Percentiles rank a stretch among this genome's conserved stretches.
Evolutionary conservation across 1,140 invertebrate species (phyloP).

Genomic region (Brevipalpus yothersi): DNA sequence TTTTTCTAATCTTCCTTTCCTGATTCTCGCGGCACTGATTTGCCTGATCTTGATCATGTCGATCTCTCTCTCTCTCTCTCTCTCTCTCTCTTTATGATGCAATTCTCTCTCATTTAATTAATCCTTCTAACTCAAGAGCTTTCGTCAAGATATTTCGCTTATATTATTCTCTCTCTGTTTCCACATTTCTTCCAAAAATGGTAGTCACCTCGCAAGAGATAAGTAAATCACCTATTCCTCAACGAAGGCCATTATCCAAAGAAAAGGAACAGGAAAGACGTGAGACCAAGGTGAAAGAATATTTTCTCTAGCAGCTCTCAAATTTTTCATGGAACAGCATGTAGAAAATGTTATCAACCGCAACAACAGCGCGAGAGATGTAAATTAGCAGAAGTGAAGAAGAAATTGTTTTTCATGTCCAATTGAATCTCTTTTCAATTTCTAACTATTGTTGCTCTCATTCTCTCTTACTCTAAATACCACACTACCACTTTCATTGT

Average conservation of each 20-base stretch:
- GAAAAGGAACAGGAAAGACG: constrained; percentile 75
- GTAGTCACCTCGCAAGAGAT: constrained; percentile 7
- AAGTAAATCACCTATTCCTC: constrained; percentile 79
- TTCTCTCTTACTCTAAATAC: too few species aligned
- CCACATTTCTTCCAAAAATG: background rate
- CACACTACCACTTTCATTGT: too few species aligned
- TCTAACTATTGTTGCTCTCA: too few species aligned
- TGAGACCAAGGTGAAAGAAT: constrained; percentile 49
- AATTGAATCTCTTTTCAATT: too few species aligned
- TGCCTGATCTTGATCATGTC: background rate
- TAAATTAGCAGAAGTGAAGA: constrained; percentile 59
- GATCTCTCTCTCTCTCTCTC: background rate
- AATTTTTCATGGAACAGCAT: constrained; percentile 99
- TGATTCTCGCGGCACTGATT: background rate
- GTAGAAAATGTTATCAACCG: constrained; percentile 85
- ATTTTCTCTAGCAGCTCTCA: constrained; percentile 89
- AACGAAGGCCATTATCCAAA: constrained; percentile 67
- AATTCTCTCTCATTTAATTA: background rate
- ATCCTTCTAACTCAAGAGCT: background rate
- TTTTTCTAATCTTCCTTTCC: background rate
- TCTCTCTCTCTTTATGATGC: background rate
- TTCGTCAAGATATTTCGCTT: background rate
- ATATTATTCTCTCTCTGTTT: background rate
- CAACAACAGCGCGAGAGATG: constrained; percentile 74
- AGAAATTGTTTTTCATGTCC: too few species aligned